Percentiles rank a stretch among this genome's conserved stretches.
Evolutionary conservation across 2,888 invertebrate genomes (phyloP).

Genomic region (Sialis fuliginosa): DNA sequence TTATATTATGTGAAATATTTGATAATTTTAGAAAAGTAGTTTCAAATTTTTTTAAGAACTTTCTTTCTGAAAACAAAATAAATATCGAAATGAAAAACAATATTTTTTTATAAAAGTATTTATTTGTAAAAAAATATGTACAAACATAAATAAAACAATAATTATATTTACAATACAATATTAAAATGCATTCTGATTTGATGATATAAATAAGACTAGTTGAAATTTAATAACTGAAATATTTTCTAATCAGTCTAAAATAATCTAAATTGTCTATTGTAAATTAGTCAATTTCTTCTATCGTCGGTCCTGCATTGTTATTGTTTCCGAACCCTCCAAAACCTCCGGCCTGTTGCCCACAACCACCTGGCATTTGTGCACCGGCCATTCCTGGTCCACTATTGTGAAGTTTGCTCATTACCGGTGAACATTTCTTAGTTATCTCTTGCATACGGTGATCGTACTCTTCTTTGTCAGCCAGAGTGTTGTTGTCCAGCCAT

Average conservation of each 20-base stretch:
- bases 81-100: neutral
- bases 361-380: constrained; percentile 7
- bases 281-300: constrained; percentile 8
- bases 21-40: too few relatives aligned
- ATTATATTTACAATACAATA: too few relatives aligned
- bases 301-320: constrained; percentile 1
- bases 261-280: too few relatives aligned
- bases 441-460: constrained; percentile 41
- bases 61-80: too few relatives aligned
- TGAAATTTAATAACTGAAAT: too few relatives aligned
- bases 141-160: too few relatives aligned
- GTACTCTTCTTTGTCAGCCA: constrained; percentile 45
- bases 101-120: neutral
- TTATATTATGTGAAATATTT: too few relatives aligned
- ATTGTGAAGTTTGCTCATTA: constrained; percentile 35
- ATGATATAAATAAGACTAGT: too few relatives aligned
- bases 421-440: constrained; percentile 35
- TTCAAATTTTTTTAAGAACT: too few relatives aligned
- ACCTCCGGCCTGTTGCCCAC: constrained; percentile 3
- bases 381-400: constrained; percentile 7
- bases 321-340: neutral
- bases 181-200: too few relatives aligned
- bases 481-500: constrained; percentile 53
- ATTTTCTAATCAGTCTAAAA: too few relatives aligned
- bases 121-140: neutral